Percentiles rank a stretch among this genome's conserved stretches.
These are phyloP conservation scores for Temnothorax nylanderi DNA, from an alignment of 1,140 invertebrate species.

Conservation along the genomic window DNA sequence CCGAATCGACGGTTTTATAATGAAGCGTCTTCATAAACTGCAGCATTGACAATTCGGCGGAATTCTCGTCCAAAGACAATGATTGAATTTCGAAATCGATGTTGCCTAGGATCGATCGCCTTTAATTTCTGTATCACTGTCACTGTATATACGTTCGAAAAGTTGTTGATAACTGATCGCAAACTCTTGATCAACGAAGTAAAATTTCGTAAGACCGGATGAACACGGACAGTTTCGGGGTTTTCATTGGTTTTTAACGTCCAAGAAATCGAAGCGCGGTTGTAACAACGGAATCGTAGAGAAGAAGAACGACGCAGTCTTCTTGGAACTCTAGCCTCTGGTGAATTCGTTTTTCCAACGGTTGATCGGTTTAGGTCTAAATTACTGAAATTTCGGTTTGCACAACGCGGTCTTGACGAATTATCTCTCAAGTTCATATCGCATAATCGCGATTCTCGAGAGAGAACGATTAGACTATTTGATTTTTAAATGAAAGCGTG, in stretches of 20 bases:
- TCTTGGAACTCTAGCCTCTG: conserved; percentile 87
- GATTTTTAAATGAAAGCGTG: background rate
- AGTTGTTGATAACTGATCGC: conserved; percentile 84
- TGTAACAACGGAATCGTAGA: conserved; percentile 95
- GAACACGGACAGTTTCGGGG: conserved; percentile 86
- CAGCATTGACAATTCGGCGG: conserved; percentile 89
- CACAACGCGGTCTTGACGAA: background rate
- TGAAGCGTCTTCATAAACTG: conserved; percentile 93
- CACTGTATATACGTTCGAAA: conserved; percentile 76
- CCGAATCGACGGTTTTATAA: conserved; percentile 41
- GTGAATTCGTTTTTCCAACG: background rate
- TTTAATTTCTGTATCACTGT: conserved; percentile 91
- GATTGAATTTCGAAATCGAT: conserved; percentile 96
- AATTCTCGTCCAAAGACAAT: conserved; percentile 90
- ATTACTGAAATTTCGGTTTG: background rate
- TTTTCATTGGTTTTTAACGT: conserved; percentile 79
- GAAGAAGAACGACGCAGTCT: conserved; percentile 97
- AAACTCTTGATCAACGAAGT: conserved; percentile 89
- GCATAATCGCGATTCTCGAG: background rate
- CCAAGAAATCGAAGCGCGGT: conserved; percentile 91
- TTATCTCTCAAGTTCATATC: background rate
- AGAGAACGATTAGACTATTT: background rate
- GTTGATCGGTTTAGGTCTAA: background rate
- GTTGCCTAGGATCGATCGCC: conserved; percentile 92
- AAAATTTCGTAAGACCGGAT: conserved; percentile 87